Evolutionary conservation across 2,113 vertebrate species (phyloP).

Genomic region (Pachyramphus minor): DNA sequence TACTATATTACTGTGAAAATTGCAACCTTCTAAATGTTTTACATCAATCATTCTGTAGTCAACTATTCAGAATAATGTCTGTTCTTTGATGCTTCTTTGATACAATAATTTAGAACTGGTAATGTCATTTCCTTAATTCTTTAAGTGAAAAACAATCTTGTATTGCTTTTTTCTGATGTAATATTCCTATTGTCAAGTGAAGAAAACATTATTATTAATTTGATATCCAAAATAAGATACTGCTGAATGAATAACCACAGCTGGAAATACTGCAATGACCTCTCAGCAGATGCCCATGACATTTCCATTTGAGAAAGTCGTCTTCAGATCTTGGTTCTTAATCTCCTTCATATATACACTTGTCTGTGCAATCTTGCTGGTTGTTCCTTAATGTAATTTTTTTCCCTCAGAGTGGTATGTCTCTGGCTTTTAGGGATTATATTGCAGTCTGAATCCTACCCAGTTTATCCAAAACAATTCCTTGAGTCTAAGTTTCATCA

Average conservation of each 20-base stretch:
- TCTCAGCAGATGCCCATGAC: background rate
- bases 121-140: background rate
- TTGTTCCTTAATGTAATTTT: background rate
- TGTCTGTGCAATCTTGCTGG: background rate
- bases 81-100: background rate
- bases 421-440: background rate
- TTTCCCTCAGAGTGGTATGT: background rate
- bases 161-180: background rate
- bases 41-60: background rate
- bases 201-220: background rate
- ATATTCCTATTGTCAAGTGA: background rate
- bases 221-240: background rate
- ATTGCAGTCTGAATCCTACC: background rate
- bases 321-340: background rate
- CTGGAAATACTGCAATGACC: background rate
- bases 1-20: background rate
- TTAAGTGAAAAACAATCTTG: background rate
- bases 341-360: background rate
- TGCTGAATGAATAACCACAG: background rate
- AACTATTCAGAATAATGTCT: background rate
- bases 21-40: background rate
- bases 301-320: background rate
- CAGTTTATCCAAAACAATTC: background rate
- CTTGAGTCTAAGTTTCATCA: background rate
- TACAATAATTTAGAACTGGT: background rate